Evolutionary conservation across 2,113 vertebrate species (phyloP), one percentile per base, ranked within the genome.

Genomic region (Saiga tatarica): DNA sequence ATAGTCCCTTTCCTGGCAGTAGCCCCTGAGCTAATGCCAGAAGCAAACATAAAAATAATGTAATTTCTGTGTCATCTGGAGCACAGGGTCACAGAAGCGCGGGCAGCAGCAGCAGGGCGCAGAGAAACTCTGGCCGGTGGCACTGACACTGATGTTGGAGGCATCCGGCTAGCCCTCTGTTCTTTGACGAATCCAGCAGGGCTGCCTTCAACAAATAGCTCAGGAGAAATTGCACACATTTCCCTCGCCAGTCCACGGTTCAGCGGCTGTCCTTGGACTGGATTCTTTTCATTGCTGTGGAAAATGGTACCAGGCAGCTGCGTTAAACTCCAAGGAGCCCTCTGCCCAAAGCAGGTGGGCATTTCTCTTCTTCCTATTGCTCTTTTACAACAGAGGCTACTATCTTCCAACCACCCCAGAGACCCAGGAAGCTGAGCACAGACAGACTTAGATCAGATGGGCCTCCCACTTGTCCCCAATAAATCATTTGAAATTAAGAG

Each of bases 401-500:
- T 23, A 1, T 93, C 94, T 95, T 90, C 50, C 67, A 95, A 96
- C 92, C 89, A 87, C 79, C 89, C 93, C 78, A 85, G 94, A 97
- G 95, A 98, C 25, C 6, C 5, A 4, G 36, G 84, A 85, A 96
- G 85, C 53, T 84, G 90, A 89, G 93, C 26, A 93, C 86, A 92
- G 95, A 95, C 87, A 96, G 95, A 86, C 89, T 94, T 88, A 93
- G 87, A 85, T 96, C 79, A 94, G 83, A 87, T 14, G 6, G 79
- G 36, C 84, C 90, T 98, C 81, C 28, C 82, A 42, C 89, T 97
- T 97, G 98, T 94, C 98, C 98, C 89, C 95, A 97, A 97, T 98
- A 98, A 97, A 98, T 98, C 98, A 98, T 97, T 60, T 97, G 97
- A 97, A 97, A 98, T 97, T 97, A 98, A 97, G 96, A 98, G 92